phyloP scores from a whole-genome alignment of 2,888 invertebrate species.

The Scaeva pyrastri region DNA sequence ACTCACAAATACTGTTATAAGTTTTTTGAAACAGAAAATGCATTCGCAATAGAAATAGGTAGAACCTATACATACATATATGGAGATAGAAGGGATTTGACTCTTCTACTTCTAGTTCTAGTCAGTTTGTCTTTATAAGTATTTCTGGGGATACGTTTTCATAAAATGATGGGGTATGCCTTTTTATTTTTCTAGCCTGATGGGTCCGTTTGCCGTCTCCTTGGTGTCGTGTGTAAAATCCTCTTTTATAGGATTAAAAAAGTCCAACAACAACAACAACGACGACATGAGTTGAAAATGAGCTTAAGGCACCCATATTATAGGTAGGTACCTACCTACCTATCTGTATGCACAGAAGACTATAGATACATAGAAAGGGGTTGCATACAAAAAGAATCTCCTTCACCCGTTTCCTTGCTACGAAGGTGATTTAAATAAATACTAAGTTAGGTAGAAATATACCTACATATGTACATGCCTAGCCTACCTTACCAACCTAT shows the following conservation, averaged over 20 bases:
- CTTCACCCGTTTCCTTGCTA: slow-evolving; percentile 67
- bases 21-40: slow-evolving; percentile 35
- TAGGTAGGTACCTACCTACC: too few relatives aligned
- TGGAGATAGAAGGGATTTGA: too few relatives aligned
- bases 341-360: background rate
- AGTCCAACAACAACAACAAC: slow-evolving; percentile 60
- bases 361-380: slow-evolving; percentile 44
- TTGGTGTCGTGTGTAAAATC: slow-evolving; percentile 76
- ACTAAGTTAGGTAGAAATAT: slow-evolving; percentile 1
- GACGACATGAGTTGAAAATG: slow-evolving; percentile 54
- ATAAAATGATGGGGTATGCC: slow-evolving; percentile 51
- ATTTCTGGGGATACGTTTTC: slow-evolving; percentile 61
- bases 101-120: background rate
- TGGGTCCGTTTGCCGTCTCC: slow-evolving; percentile 53
- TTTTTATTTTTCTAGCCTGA: slow-evolving; percentile 30
- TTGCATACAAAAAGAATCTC: slow-evolving; percentile 40
- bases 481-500: too few relatives aligned
- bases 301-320: slow-evolving; percentile 68
- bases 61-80: background rate
- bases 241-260: slow-evolving; percentile 76
- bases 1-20: slow-evolving; percentile 13
- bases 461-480: too few relatives aligned
- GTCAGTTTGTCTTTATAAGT: slow-evolving; percentile 37
- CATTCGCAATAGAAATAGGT: background rate
- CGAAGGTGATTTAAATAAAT: slow-evolving; percentile 38